Evolutionary conservation across 2,113 vertebrate species (phyloP).

Genomic region (Saguinus midas): DNA sequence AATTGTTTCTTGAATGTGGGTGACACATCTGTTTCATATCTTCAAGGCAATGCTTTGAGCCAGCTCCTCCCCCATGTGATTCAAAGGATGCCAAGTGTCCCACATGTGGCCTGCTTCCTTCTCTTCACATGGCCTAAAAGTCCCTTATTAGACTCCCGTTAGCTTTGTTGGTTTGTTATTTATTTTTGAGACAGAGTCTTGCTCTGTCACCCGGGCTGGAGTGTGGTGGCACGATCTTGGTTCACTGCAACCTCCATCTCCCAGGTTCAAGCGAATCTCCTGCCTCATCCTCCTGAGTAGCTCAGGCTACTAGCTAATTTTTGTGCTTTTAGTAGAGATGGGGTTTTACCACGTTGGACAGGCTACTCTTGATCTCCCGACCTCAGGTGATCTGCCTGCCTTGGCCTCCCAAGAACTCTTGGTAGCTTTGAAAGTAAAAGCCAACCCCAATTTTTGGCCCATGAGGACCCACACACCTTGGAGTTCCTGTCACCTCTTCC

Average conservation of each 20-base stretch:
- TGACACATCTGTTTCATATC: background rate
- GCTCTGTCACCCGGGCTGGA: too few relatives aligned
- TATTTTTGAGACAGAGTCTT: too few relatives aligned
- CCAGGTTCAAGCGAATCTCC: too few relatives aligned
- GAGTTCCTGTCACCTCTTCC: background rate
- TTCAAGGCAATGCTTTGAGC: background rate
- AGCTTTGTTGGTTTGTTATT: background rate
- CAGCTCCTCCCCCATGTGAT: background rate
- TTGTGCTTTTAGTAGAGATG: too few relatives aligned
- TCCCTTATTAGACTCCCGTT: background rate
- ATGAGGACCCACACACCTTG: accelerated
- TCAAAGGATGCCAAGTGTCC: background rate
- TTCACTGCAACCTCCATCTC: too few relatives aligned
- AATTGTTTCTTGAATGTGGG: background rate
- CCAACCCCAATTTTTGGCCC: background rate
- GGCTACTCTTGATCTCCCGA: too few relatives aligned
- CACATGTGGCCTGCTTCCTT: background rate
- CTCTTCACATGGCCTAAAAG: background rate
- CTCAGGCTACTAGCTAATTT: too few relatives aligned
- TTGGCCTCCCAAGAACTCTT: background rate
- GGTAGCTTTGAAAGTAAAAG: background rate
- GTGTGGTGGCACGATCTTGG: too few relatives aligned
- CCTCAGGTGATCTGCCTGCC: too few relatives aligned
- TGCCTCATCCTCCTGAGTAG: too few relatives aligned
- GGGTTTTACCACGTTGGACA: too few relatives aligned